A percentile compares a stretch with the other conserved stretches of the same genome.
Evolutionary conservation across 2,113 vertebrate species (phyloP).

Genomic region (Vulpes vulpes): DNA sequence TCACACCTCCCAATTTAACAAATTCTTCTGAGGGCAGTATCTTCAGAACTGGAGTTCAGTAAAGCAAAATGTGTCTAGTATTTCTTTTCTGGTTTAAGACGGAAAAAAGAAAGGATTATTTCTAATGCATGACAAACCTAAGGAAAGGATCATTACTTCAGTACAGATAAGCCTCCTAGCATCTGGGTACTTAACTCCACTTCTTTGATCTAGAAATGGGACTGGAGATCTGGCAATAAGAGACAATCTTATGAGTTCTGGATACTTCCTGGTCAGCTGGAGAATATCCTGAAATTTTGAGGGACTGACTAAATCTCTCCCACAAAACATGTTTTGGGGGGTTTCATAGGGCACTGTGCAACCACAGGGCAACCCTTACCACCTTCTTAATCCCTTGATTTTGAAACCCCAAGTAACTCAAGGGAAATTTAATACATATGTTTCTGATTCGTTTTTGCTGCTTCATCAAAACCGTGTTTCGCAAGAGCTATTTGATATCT

Average conservation of each 20-base stretch:
- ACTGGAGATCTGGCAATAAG: neutral
- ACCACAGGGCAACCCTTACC: constrained; percentile 19
- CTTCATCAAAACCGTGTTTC: constrained; percentile 76
- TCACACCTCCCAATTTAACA: constrained; percentile 65
- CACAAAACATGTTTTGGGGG: neutral
- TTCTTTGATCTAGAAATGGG: constrained; percentile 66
- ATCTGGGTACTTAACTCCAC: constrained; percentile 4
- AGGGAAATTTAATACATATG: constrained; percentile 83
- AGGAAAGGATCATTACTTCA: constrained; percentile 44
- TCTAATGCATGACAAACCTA: constrained; percentile 40
- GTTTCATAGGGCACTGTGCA: neutral
- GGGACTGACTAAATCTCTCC: neutral
- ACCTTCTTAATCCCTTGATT: constrained; percentile 68
- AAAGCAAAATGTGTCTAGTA: constrained; percentile 54
- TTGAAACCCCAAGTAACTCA: constrained; percentile 75
- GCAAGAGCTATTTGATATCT: constrained; percentile 79
- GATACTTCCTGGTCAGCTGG: neutral
- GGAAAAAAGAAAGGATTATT: constrained; percentile 51
- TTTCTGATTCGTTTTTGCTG: constrained; percentile 79
- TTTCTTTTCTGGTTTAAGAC: constrained; percentile 60
- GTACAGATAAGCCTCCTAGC: constrained; percentile 36
- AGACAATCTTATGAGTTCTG: neutral
- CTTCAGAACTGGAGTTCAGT: neutral
- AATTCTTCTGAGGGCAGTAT: neutral
- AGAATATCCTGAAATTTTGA: constrained; percentile 13